Conservation (phyloP, 2,888 invertebrate species). For the Erebia epiphron region DNA sequence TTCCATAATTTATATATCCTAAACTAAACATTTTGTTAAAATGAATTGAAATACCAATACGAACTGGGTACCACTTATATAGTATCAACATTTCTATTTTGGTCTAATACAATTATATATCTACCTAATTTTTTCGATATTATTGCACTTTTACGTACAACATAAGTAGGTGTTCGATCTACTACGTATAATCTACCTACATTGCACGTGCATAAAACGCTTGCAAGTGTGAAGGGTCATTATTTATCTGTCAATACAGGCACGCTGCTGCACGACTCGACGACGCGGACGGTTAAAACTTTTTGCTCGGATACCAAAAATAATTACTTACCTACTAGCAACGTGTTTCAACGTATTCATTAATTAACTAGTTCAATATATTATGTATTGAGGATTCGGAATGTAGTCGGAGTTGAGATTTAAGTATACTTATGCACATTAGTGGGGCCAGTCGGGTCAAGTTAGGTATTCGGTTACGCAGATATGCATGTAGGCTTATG, state of each 20-base stretch:
- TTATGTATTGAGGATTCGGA: constrained; percentile 16
- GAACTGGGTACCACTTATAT: too few species aligned
- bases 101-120: too few species aligned
- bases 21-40: too few species aligned
- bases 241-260: background rate
- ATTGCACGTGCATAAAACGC: background rate
- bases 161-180: too few species aligned
- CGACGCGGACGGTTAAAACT: background rate
- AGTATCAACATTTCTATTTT: too few species aligned
- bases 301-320: constrained; percentile 18
- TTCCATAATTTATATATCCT: too few species aligned
- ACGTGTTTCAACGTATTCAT: constrained; percentile 15
- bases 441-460: background rate
- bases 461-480: background rate
- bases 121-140: too few species aligned
- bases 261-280: background rate
- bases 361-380: constrained; percentile 8
- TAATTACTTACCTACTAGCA: background rate
- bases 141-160: too few species aligned
- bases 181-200: too few species aligned
- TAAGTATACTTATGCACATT: background rate
- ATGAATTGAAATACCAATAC: too few species aligned
- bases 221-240: background rate
- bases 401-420: constrained; percentile 10
- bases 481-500: background rate